Conservation (phyloP, 2,888 invertebrate species). For the Hesperia comma region DNA sequence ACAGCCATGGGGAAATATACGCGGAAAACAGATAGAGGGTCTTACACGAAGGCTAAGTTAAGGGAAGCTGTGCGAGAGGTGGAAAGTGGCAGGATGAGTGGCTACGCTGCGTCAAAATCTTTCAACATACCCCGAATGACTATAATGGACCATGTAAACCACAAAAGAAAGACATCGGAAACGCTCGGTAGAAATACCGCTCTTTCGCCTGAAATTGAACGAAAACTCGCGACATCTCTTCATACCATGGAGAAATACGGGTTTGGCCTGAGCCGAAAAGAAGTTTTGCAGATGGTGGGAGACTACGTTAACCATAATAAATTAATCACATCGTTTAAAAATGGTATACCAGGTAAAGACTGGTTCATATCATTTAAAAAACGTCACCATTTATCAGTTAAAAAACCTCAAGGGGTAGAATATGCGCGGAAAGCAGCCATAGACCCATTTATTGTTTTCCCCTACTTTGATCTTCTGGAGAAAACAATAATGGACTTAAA, state of each 20-base stretch:
- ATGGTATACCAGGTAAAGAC: slow-evolving; percentile 49
- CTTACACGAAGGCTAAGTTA: too few species aligned
- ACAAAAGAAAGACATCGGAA: neutral
- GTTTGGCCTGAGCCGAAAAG: slow-evolving; percentile 52
- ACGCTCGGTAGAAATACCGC: slow-evolving; percentile 8
- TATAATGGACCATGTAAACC: neutral
- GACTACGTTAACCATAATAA: slow-evolving; percentile 47
- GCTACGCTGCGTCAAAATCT: neutral
- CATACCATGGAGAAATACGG: slow-evolving; percentile 51
- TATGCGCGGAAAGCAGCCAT: neutral
- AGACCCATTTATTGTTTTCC: slow-evolving; percentile 41
- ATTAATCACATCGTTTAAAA: slow-evolving; percentile 50
- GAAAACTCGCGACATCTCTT: slow-evolving; percentile 40
- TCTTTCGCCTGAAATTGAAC: slow-evolving; percentile 38
- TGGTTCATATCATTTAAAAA: slow-evolving; percentile 52
- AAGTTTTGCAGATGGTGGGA: slow-evolving; percentile 50
- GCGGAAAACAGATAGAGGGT: too few species aligned
- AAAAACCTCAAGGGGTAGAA: slow-evolving; percentile 56
- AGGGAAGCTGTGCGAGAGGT: too few species aligned
- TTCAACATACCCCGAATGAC: neutral
- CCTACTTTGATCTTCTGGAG: neutral
- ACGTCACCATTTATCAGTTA: slow-evolving; percentile 51
- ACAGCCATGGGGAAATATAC: neutral
- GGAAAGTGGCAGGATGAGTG: neutral
- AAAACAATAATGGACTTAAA: slow-evolving; percentile 4